Conservation (phyloP, 1,140 invertebrate genomes). For the Drosophila micromelanica region DNA sequence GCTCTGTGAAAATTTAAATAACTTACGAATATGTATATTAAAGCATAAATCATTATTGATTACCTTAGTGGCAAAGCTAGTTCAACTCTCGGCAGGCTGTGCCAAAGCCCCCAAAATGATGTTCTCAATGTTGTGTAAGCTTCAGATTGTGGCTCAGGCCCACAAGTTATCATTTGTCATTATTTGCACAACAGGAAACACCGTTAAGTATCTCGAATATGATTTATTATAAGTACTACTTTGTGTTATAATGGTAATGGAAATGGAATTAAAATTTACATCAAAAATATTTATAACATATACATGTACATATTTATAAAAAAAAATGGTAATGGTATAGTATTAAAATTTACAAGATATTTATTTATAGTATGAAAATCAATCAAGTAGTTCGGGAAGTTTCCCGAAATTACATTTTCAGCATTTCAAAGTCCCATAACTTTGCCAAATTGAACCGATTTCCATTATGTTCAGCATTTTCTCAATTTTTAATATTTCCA, state of each 20-base stretch:
- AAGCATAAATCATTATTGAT: conserved; percentile 50
- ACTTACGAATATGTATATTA: conserved; percentile 15
- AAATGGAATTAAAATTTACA: not conserved
- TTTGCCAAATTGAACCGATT: no score
- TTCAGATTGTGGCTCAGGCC: not conserved
- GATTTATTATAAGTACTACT: conserved; percentile 1
- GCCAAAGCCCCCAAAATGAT: conserved; percentile 10
- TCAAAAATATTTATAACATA: not conserved
- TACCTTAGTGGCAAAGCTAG: conserved; percentile 5
- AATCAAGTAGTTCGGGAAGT: no score
- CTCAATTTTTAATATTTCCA: no score
- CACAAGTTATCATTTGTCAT: conserved; percentile 36
- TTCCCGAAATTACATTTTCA: no score
- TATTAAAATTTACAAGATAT: no score
- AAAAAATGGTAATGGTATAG: no score
- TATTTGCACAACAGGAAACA: conserved; percentile 3
- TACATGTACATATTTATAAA: no score
- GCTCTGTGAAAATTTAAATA: conserved; percentile 28
- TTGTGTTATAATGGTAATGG: not conserved
- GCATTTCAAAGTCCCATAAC: no score
- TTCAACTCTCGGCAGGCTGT: conserved; percentile 4
- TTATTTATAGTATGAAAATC: no score
- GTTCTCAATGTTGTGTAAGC: conserved; percentile 25
- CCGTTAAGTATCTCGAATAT: not conserved
- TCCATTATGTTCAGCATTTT: no score